Evolutionary conservation across 2,888 invertebrate genomes (phyloP).

Genomic region (Chaetoderma sp.): DNA sequence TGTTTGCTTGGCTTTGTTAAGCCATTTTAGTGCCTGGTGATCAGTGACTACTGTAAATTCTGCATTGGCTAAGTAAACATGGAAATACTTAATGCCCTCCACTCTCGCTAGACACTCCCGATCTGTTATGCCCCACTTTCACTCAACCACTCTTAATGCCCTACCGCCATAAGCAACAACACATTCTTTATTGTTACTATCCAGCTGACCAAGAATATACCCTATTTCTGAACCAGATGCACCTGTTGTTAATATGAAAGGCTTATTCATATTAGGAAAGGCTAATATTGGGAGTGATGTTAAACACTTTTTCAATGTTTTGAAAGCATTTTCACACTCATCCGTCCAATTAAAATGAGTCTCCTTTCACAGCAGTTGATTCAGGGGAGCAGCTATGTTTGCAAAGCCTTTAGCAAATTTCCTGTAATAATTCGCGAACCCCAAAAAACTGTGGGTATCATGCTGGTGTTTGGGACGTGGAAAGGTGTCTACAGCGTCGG

Average conservation of each 20-base stretch:
- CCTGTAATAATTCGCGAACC: constrained; percentile 63
- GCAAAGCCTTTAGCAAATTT: constrained; percentile 59
- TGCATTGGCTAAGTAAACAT: constrained; percentile 28
- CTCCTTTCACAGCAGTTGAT: constrained; percentile 51
- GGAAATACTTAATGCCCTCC: constrained; percentile 30
- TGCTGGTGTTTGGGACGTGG: too few species aligned
- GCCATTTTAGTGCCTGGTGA: constrained; percentile 34
- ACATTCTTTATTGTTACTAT: constrained; percentile 27
- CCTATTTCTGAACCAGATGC: constrained; percentile 37
- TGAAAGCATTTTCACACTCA: constrained; percentile 52
- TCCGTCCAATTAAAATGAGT: constrained; percentile 49
- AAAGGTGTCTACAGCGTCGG: too few species aligned
- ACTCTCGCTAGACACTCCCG: constrained; percentile 29
- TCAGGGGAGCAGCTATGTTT: constrained; percentile 49
- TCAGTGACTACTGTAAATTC: constrained; percentile 36
- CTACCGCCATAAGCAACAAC: constrained; percentile 37
- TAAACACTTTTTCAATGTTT: constrained; percentile 48
- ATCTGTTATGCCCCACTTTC: constrained; percentile 29
- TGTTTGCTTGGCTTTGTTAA: constrained; percentile 23
- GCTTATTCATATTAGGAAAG: constrained; percentile 36
- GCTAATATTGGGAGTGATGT: constrained; percentile 36
- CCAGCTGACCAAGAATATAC: constrained; percentile 37
- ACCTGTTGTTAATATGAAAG: constrained; percentile 32
- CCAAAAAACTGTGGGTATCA: constrained; percentile 32
- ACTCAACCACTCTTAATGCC: constrained; percentile 17